These are phyloP conservation scores for Habropoda laboriosa DNA, from an alignment of 1,140 invertebrate species.

Conservation along the genomic window DNA sequence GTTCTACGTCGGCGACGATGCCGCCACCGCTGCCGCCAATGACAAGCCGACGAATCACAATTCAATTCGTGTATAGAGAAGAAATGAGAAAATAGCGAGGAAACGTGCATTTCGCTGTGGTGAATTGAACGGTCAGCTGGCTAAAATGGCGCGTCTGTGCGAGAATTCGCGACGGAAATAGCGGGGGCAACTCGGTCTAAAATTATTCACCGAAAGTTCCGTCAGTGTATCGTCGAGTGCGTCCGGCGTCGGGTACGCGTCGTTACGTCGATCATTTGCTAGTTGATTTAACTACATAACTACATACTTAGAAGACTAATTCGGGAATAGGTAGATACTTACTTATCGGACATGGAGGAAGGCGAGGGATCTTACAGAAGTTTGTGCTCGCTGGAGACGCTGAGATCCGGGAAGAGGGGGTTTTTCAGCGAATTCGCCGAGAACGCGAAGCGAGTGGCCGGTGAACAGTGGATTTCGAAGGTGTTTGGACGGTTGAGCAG, in stretches of 20 bases:
- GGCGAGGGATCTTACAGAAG: constrained; percentile 72
- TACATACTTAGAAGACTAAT: too few species aligned
- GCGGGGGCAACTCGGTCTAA: constrained; percentile 29
- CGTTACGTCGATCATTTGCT: too few species aligned
- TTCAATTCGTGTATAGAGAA: too few species aligned
- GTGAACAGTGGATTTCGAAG: constrained; percentile 81
- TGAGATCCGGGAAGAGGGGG: constrained; percentile 84
- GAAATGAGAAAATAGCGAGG: too few species aligned
- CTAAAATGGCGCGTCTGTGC: constrained; percentile 2
- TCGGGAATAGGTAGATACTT: too few species aligned
- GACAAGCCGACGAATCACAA: too few species aligned
- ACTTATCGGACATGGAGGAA: constrained; percentile 54
- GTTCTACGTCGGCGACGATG: too few species aligned
- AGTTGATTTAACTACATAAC: too few species aligned
- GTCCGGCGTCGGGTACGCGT: too few species aligned
- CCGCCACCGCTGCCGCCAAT: too few species aligned
- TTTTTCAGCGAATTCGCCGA: constrained; percentile 84
- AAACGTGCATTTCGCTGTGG: too few species aligned
- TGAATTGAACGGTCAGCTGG: too few species aligned
- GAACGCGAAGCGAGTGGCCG: constrained; percentile 77
- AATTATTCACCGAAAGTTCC: constrained; percentile 26
- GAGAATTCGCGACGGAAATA: constrained; percentile 49
- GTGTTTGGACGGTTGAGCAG: constrained; percentile 81
- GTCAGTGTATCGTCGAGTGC: neutral
- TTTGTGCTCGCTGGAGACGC: constrained; percentile 83